Conservation (phyloP, 53 echinoderm and acorn worm genomes). For the Luidia sarsii region DNA sequence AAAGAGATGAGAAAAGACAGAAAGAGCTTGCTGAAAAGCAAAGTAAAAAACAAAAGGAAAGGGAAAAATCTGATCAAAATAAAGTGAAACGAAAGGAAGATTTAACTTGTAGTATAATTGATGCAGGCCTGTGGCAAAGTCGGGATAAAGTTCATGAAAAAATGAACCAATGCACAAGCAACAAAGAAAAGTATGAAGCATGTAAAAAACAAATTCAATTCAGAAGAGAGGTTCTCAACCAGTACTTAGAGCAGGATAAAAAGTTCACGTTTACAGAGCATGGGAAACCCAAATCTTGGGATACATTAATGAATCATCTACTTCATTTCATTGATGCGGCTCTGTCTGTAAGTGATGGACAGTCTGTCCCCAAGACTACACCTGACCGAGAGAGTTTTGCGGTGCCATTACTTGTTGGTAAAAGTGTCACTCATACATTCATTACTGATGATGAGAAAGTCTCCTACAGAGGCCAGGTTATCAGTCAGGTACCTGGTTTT, state of each 20-base stretch:
- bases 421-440: background rate
- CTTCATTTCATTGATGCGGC: conserved; percentile 49
- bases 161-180: conserved; percentile 26
- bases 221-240: conserved; percentile 23
- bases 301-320: conserved; percentile 14
- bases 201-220: conserved; percentile 62
- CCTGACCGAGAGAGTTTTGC: background rate
- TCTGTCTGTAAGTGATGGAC: background rate
- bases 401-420: conserved; percentile 15
- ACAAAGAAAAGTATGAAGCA: conserved; percentile 41
- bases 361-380: background rate
- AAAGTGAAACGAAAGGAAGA: conserved; percentile 39
- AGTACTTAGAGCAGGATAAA: conserved; percentile 13
- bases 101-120: conserved; percentile 41
- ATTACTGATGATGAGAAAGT: background rate
- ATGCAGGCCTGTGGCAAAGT: conserved; percentile 60
- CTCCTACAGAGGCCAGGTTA: conserved; percentile 33
- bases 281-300: conserved; percentile 27
- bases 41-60: conserved; percentile 18
- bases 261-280: conserved; percentile 40
- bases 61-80: background rate
- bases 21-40: conserved; percentile 26
- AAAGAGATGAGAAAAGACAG: conserved; percentile 22
- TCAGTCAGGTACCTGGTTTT: conserved; percentile 62
- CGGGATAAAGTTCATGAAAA: conserved; percentile 5